Evolutionary conservation across 2,888 invertebrate genomes (phyloP).

Genomic region (Scaeva pyrastri): DNA sequence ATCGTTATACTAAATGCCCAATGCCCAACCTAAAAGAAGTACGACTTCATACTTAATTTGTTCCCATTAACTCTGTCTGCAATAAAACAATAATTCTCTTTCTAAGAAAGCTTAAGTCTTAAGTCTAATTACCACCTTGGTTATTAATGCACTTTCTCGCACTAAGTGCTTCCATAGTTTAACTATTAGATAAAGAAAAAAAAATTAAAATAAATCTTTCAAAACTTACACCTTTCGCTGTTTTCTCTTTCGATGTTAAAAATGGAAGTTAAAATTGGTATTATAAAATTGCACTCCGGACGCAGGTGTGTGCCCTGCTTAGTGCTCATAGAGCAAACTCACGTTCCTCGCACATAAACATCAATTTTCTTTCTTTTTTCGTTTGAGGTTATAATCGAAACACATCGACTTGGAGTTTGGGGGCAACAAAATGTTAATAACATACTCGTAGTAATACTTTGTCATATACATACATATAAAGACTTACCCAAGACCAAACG

Average conservation of each 20-base stretch:
- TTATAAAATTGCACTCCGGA: conserved; percentile 12
- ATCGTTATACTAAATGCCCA: not conserved
- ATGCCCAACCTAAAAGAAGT: not conserved
- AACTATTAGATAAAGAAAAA: conserved; percentile 21
- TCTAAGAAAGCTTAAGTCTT: conserved; percentile 1
- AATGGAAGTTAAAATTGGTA: not conserved
- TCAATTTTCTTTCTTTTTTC: conserved; percentile 43
- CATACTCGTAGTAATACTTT: conserved; percentile 31
- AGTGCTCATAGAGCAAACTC: conserved; percentile 14
- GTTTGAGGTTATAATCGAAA: conserved; percentile 46
- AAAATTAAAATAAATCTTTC: conserved; percentile 8
- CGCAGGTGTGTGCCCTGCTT: conserved; percentile 38
- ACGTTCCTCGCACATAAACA: conserved; percentile 34
- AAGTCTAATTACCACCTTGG: conserved; percentile 32
- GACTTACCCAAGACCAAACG: not conserved
- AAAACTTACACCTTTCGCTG: conserved; percentile 52
- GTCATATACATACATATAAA: conserved; percentile 51
- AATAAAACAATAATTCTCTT: not conserved
- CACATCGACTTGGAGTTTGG: conserved; percentile 9
- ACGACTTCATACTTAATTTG: not conserved
- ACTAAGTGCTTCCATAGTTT: conserved; percentile 28
- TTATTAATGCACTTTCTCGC: conserved; percentile 34
- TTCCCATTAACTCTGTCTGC: not conserved
- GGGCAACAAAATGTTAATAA: conserved; percentile 43
- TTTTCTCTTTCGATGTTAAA: conserved; percentile 39